These are phyloP conservation scores for Zaprionus lachaisei DNA, from an alignment of 1,140 invertebrate genomes.

Conservation along the genomic window DNA sequence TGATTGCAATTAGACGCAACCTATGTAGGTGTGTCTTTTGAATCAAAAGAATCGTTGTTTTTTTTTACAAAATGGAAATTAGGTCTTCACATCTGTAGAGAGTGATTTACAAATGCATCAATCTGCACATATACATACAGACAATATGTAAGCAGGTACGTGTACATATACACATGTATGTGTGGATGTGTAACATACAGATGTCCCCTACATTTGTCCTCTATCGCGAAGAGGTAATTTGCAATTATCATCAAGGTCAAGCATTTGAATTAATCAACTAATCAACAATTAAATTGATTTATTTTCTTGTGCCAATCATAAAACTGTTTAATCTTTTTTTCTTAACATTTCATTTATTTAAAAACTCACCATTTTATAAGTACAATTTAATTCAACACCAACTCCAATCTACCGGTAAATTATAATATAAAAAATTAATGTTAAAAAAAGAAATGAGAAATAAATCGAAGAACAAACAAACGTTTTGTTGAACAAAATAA, in stretches of 20 bases:
- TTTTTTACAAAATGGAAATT: not conserved
- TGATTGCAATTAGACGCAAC: not conserved
- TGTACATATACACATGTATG: no score
- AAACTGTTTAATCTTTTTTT: not conserved
- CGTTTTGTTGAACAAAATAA: constrained; percentile 38
- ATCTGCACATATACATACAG: not conserved
- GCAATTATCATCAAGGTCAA: constrained; percentile 42
- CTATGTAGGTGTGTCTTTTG: not conserved
- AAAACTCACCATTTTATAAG: constrained; percentile 37
- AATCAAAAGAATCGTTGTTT: not conserved
- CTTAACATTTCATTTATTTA: not conserved
- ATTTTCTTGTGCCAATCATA: constrained; percentile 12
- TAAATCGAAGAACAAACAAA: not conserved
- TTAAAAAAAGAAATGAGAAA: not conserved
- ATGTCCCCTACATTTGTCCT: constrained; percentile 43
- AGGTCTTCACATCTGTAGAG: not conserved
- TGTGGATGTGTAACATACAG: constrained; percentile 45
- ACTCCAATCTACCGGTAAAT: not conserved
- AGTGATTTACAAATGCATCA: not conserved
- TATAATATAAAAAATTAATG: not conserved
- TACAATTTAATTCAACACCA: not conserved
- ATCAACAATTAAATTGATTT: constrained; percentile 36
- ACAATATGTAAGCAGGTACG: not conserved
- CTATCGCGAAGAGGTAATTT: constrained; percentile 7
- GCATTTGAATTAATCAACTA: constrained; percentile 22